These are phyloP conservation scores for Lobophora halterata DNA, from an alignment of 2,888 invertebrate genomes.

Conservation along the genomic window DNA sequence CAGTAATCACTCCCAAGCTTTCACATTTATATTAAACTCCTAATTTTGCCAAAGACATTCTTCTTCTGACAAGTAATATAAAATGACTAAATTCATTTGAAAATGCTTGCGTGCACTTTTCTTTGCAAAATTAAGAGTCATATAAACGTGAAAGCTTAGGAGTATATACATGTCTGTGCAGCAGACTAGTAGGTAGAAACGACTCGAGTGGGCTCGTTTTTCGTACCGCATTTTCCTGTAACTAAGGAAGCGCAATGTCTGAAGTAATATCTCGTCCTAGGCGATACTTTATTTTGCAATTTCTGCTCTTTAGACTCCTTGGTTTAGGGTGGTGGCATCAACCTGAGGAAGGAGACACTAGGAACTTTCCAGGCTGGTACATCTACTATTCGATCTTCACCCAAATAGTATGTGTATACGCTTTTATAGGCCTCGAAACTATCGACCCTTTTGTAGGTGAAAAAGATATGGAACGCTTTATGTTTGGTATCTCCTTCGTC, in stretches of 20 bases:
- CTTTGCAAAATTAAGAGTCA: too few relatives aligned
- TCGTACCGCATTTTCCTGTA: too few relatives aligned
- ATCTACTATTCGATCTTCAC: conserved; percentile 64
- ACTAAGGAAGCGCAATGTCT: conserved; percentile 29
- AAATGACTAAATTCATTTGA: too few relatives aligned
- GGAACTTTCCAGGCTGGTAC: conserved; percentile 64
- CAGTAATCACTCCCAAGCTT: too few relatives aligned
- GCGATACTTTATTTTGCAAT: conserved; percentile 63
- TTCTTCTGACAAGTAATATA: too few relatives aligned
- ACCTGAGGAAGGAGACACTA: conserved; percentile 59
- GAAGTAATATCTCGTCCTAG: conserved; percentile 42
- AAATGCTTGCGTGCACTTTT: too few relatives aligned
- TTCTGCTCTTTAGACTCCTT: conserved; percentile 55
- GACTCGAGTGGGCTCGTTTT: too few relatives aligned
- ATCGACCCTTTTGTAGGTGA: conserved; percentile 72
- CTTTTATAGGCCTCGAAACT: conserved; percentile 71
- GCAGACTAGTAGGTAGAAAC: too few relatives aligned
- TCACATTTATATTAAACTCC: too few relatives aligned
- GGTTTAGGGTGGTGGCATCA: conserved; percentile 76
- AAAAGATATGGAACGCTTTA: conserved; percentile 69
- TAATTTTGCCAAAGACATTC: too few relatives aligned
- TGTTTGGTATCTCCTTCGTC: conserved; percentile 74
- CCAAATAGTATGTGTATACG: conserved; percentile 64
- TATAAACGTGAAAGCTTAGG: too few relatives aligned
- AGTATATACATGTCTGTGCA: too few relatives aligned